Percentiles rank a stretch among this genome's conserved stretches.
Conservation (phyloP, 2,113 vertebrate genomes). For the Erythrolamprus reginae region DNA sequence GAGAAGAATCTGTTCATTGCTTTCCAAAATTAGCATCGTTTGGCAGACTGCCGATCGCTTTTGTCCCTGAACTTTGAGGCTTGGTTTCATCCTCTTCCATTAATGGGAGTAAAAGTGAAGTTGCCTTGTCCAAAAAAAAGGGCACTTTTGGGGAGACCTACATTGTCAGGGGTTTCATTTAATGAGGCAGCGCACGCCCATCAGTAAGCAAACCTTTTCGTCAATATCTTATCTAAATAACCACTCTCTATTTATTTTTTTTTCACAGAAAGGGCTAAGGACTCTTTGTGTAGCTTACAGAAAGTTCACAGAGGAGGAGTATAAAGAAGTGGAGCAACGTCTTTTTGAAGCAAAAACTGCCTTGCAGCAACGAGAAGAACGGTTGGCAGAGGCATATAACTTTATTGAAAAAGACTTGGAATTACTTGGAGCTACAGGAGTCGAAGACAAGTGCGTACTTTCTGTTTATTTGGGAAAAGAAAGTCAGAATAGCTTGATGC, state of each 20-base stretch:
- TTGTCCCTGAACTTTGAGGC: background rate
- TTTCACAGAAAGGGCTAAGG: conserved; percentile 86
- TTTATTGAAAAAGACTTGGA: conserved; percentile 88
- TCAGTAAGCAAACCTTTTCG: background rate
- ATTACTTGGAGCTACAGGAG: conserved; percentile 91
- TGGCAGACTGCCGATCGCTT: background rate
- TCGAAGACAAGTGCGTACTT: conserved; percentile 90
- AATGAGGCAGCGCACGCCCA: background rate
- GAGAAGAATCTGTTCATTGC: background rate
- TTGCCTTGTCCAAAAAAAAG: background rate
- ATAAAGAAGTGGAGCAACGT: conserved; percentile 76
- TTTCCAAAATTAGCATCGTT: background rate
- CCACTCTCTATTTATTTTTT: conserved; percentile 8
- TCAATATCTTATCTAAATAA: background rate
- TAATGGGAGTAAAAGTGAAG: background rate
- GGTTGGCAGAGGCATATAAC: conserved; percentile 80
- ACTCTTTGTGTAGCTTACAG: conserved; percentile 91
- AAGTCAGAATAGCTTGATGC: background rate
- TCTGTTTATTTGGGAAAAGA: background rate
- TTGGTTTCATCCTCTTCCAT: background rate
- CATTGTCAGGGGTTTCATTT: background rate
- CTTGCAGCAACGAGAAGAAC: conserved; percentile 89
- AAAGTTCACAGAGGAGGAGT: conserved; percentile 84
- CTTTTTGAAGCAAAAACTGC: conserved; percentile 87
- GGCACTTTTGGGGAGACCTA: background rate